Percentiles rank a stretch among this genome's conserved stretches.
phyloP scores from a whole-genome alignment of 1,140 invertebrate genomes.

The Bombus pascuorum region DNA sequence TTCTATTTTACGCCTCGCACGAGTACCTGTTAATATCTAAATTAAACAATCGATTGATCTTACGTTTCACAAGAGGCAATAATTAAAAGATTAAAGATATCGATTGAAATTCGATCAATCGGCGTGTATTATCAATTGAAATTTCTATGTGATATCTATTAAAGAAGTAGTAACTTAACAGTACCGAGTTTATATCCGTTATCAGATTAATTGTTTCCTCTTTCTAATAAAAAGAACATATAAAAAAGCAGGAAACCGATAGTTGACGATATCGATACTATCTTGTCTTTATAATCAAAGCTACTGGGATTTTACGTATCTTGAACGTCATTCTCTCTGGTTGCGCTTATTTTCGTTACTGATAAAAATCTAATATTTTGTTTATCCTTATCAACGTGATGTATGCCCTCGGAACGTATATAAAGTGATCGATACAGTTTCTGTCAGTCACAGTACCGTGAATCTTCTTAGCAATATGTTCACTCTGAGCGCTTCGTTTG shows the following conservation, averaged over 20 bases:
- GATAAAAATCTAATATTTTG: constrained; percentile 29
- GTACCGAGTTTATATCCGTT: background rate
- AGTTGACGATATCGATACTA: background rate
- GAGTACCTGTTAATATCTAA: background rate
- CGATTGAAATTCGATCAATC: constrained; percentile 4
- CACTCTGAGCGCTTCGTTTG: background rate
- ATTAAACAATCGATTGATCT: constrained; percentile 5
- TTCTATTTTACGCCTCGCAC: background rate
- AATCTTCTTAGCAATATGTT: constrained; percentile 38
- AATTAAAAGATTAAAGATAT: constrained; percentile 27
- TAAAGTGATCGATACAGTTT: constrained; percentile 23
- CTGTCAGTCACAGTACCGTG: background rate
- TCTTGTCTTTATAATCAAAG: constrained; percentile 3
- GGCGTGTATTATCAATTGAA: background rate
- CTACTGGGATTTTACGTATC: background rate
- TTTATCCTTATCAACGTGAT: constrained; percentile 19
- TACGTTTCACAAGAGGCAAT: background rate
- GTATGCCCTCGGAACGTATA: constrained; percentile 1
- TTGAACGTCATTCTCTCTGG: background rate
- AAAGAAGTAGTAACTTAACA: background rate
- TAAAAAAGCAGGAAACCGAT: background rate
- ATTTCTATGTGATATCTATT: background rate
- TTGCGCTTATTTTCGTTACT: background rate
- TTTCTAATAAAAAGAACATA: background rate
- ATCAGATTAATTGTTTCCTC: constrained; percentile 12